phyloP scores from a whole-genome alignment of 2,797 vertebrate species.

The Stomatorhinus walkeri region DNA sequence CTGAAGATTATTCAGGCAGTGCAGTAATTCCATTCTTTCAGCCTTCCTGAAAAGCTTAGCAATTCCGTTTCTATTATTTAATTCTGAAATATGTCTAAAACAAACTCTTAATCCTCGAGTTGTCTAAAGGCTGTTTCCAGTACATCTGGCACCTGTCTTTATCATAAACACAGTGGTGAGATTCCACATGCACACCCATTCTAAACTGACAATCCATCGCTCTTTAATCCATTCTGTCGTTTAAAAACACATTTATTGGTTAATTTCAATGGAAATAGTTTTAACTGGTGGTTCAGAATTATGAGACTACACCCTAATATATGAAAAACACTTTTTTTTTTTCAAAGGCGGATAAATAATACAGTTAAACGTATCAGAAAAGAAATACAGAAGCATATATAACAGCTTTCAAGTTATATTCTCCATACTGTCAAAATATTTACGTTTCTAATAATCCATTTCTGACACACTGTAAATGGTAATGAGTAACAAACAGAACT shows the following conservation, averaged over 20 bases:
- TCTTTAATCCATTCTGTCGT: neutral
- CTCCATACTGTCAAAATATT: neutral
- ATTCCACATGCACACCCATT: neutral
- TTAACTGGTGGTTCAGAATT: neutral
- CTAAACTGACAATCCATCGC: neutral
- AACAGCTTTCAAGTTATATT: neutral
- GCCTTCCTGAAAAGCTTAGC: neutral
- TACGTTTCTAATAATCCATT: neutral
- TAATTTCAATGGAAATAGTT: neutral
- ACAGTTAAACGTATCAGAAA: neutral
- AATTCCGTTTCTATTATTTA: neutral
- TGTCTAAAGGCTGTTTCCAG: neutral
- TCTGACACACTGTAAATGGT: neutral
- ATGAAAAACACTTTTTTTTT: neutral
- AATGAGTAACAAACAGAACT: neutral
- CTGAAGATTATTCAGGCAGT: neutral
- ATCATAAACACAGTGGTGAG: neutral
- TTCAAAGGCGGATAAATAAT: neutral
- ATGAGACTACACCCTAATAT: neutral
- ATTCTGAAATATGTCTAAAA: constrained; percentile 2
- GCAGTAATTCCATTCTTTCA: neutral
- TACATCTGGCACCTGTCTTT: neutral
- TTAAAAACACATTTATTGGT: neutral
- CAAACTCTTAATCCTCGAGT: neutral
- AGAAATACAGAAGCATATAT: neutral